Evolutionary conservation across 2,113 vertebrate species (phyloP), one percentile per base, ranked within the genome.

Genomic region (Macheiramphus alcinus): DNA sequence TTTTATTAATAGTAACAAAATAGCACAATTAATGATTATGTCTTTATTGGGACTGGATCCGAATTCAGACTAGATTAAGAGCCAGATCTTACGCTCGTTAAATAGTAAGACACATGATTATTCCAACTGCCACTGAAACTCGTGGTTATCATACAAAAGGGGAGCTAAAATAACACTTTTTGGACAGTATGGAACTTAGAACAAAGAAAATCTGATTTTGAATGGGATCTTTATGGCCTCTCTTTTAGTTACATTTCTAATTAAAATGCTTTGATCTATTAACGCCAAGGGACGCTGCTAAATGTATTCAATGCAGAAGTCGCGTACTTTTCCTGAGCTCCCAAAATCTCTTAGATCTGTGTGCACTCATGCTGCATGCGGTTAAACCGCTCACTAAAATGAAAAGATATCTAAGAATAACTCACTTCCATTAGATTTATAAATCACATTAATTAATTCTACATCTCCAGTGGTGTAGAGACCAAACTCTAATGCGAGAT

Each of bases 371-470:
- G 16, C 42, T 83, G 90, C 16, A n/a, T 90, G 92, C 92, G 86
- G 94, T 96, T 98, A 97, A 97, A 98, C 95, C n/a, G 63, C 93
- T 97, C 89, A 43, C 93, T 89, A 97, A 98, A 98, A 98, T 97
- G 94, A 97, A 97, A 97, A 27, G 89, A 97, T 97, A 97, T 97
- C 97, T 97, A 98, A 98, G 98, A 98, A 98, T 98, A 98, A 97
- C 97, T 98, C 95, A 97, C 91, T 98, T 98, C 96, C 94, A 98
- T 98, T 98, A 95, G 96, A 98, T 98, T 97, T 98, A 98, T 98
- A 98, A 98, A 98, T 98, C 96, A 97, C 98, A 98, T 98, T 98
- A 98, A 98, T 98, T 98, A 98, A 98, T 98, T 98, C 98, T 96
- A 97, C 97, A 98, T 98, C 95, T 98, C 98, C 96, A 98, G 67